phyloP scores from a whole-genome alignment of 2,113 vertebrate genomes.

The Chiloscyllium plagiosum region DNA sequence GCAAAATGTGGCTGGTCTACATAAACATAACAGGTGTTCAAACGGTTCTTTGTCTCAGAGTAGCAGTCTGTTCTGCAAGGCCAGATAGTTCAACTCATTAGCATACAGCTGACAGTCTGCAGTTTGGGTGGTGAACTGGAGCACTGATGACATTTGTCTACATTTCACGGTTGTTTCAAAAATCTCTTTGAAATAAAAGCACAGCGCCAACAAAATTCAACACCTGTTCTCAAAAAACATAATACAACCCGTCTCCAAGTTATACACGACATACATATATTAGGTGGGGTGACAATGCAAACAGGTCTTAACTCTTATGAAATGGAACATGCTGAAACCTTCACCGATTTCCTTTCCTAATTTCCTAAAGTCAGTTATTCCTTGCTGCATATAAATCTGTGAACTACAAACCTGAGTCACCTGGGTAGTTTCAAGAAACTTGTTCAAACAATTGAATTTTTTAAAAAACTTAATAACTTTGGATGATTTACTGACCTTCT shows the following conservation, averaged over 20 bases:
- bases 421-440: neutral
- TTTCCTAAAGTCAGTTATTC: neutral
- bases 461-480: neutral
- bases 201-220: slow-evolving; percentile 42
- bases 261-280: neutral
- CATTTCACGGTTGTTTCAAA: slow-evolving; percentile 57
- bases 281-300: neutral
- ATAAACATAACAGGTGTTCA: slow-evolving; percentile 77
- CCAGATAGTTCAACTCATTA: slow-evolving; percentile 69
- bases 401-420: neutral
- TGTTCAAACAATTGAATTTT: neutral
- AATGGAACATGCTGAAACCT: neutral
- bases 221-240: neutral
- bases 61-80: slow-evolving; percentile 50
- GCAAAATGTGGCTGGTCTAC: slow-evolving; percentile 45
- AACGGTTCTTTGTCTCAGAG: slow-evolving; percentile 74
- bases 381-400: neutral
- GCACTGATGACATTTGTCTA: slow-evolving; percentile 56
- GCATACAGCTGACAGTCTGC: slow-evolving; percentile 78
- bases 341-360: slow-evolving; percentile 23
- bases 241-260: neutral
- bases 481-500: neutral
- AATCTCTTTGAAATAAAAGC: slow-evolving; percentile 58
- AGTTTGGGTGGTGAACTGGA: slow-evolving; percentile 51
- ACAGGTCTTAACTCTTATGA: slow-evolving; percentile 41